Percentiles rank a stretch among this genome's conserved stretches.
These are phyloP conservation scores for Diplolepis rosae DNA, from an alignment of 2,888 invertebrate species.

Conservation along the genomic window DNA sequence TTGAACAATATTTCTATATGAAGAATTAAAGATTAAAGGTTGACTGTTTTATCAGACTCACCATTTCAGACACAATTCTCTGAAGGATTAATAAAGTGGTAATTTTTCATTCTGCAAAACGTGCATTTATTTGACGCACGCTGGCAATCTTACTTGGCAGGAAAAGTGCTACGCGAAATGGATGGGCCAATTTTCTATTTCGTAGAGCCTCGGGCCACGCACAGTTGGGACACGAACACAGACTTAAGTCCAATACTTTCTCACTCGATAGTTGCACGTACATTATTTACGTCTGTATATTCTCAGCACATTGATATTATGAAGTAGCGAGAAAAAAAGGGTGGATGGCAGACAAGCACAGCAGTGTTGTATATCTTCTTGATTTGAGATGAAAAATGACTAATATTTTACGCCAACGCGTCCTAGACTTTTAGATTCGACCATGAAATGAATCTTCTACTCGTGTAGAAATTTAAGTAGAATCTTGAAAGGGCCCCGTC, in stretches of 20 bases:
- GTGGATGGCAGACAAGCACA: background rate
- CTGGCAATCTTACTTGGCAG: conserved; percentile 56
- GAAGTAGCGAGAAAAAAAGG: background rate
- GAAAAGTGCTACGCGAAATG: conserved; percentile 64
- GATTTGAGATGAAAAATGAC: conserved; percentile 4
- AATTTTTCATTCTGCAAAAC: conserved; percentile 55
- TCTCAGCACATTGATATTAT: background rate
- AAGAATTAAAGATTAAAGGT: too few relatives aligned
- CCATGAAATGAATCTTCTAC: conserved; percentile 33
- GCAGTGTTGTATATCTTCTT: background rate
- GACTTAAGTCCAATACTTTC: background rate
- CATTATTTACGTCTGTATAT: background rate
- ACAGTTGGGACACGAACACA: background rate
- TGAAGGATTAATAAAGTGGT: conserved; percentile 20
- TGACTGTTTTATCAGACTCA: too few relatives aligned
- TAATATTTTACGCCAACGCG: background rate
- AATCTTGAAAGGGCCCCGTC: too few relatives aligned
- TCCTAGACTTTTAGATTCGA: conserved; percentile 45
- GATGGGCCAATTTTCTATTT: conserved; percentile 70
- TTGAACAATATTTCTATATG: too few relatives aligned
- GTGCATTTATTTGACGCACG: conserved; percentile 66
- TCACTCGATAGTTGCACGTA: background rate
- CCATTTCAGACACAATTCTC: background rate
- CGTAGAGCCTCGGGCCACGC: conserved; percentile 53
- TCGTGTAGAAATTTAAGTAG: too few relatives aligned